Evolutionary conservation across 2,797 vertebrate genomes (phyloP).

Genomic region (Notolepis coatsorum): DNA sequence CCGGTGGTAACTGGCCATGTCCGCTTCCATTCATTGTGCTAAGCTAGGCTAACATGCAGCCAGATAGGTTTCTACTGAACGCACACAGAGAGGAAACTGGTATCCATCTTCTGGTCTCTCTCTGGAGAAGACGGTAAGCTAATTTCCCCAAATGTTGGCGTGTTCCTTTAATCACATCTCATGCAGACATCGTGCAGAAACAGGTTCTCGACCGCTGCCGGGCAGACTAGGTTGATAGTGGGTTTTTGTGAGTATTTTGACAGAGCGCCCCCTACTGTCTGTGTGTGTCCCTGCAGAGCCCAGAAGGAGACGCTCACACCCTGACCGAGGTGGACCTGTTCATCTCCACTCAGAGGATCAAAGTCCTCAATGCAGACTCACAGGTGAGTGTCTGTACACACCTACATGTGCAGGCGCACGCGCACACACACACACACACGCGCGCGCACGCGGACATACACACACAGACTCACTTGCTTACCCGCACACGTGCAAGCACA

Average conservation of each 20-base stretch:
- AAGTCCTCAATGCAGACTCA: conserved; percentile 97
- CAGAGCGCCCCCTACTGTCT: conserved; percentile 17
- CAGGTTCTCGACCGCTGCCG: background rate
- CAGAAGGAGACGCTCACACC: conserved; percentile 92
- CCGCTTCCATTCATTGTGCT: no score
- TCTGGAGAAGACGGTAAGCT: no score
- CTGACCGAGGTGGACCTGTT: conserved; percentile 98
- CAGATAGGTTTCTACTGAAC: no score
- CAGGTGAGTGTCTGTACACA: conserved; percentile 82
- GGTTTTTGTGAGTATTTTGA: background rate
- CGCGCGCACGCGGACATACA: background rate
- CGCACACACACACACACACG: conserved; percentile 7
- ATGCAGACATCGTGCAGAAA: conserved; percentile 16
- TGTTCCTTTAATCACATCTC: conserved; percentile 11
- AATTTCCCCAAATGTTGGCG: no score
- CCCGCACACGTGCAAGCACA: conserved; percentile 30
- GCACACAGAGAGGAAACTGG: no score
- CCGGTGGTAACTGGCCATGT: no score
- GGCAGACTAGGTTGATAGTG: background rate
- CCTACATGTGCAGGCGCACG: background rate
- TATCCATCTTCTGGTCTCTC: no score
- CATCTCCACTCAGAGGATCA: conserved; percentile 99
- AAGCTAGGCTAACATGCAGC: no score
- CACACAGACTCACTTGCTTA: background rate
- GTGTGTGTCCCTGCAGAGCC: conserved; percentile 79